Evolutionary conservation across 2,113 vertebrate genomes (phyloP).

Genomic region (Mesitornis unicolor): DNA sequence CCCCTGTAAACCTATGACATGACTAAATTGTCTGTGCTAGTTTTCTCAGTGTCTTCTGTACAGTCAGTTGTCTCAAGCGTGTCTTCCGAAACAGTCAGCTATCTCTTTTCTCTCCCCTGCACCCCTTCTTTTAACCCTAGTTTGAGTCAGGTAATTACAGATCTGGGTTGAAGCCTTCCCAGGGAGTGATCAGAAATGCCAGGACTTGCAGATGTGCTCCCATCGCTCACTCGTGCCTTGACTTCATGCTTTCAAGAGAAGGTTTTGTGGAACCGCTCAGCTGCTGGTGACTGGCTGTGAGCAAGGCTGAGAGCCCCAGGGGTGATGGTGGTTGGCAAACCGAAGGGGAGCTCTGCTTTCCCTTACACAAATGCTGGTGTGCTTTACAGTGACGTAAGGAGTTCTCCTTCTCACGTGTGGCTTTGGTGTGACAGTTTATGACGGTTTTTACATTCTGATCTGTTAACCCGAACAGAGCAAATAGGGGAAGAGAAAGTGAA

Average conservation of each 20-base stretch:
- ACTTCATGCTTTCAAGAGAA: neutral
- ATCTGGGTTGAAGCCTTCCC: neutral
- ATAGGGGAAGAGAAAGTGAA: neutral
- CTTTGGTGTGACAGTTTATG: neutral
- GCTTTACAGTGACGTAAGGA: neutral
- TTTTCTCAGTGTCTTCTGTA: neutral
- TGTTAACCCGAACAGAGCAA: neutral
- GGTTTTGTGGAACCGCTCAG: neutral
- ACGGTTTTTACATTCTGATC: neutral
- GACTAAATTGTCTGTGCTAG: neutral
- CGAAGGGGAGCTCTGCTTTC: neutral
- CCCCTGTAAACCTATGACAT: slow-evolving; percentile 20
- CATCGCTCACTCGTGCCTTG: neutral
- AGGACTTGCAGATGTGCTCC: neutral
- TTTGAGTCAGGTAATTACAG: slow-evolving; percentile 35
- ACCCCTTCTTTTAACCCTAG: neutral
- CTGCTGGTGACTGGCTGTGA: rapidly evolving
- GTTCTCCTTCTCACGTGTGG: neutral
- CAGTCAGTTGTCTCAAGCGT: neutral
- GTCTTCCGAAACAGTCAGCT: neutral
- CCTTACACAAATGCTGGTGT: neutral
- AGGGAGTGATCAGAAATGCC: neutral
- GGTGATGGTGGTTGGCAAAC: neutral
- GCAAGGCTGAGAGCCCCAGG: neutral
- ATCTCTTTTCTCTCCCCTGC: neutral